Conservation (phyloP, 2,113 vertebrate species). For the Terrapene triunguis region DNA sequence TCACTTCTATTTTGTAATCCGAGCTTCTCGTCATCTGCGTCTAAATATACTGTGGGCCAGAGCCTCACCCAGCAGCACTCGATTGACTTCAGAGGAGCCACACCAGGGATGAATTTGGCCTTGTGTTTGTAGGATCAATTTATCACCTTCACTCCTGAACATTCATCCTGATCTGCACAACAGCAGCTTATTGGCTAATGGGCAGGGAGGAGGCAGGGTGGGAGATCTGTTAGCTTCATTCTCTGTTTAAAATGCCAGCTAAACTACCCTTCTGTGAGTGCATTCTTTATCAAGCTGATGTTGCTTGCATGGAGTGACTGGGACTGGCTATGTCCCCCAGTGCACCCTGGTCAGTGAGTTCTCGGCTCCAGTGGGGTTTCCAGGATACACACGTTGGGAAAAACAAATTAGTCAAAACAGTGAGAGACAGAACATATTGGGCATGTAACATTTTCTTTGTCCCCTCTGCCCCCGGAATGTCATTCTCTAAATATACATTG, state of each 20-base stretch:
- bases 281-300: not conserved
- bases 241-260: not conserved
- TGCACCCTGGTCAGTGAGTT: not conserved
- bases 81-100: not conserved
- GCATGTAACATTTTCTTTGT: conserved; percentile 54
- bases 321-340: fast-evolving
- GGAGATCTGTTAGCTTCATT: not conserved
- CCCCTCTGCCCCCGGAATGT: conserved; percentile 10
- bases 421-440: conserved; percentile 22
- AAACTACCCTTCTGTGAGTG: not conserved
- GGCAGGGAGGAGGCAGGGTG: not conserved
- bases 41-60: not conserved
- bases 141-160: not conserved
- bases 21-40: not conserved
- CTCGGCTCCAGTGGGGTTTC: not conserved
- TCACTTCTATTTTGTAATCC: not conserved
- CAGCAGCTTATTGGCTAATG: not conserved
- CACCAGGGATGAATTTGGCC: not conserved
- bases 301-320: not conserved
- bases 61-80: not conserved
- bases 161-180: not conserved
- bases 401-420: conserved; percentile 7
- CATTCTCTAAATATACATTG: conserved; percentile 47
- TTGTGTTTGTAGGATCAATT: not conserved
- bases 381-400: not conserved